Evolutionary conservation across 2,888 invertebrate genomes (phyloP), one percentile per base, ranked within the genome.

Genomic region (Masnerella sp.): DNA sequence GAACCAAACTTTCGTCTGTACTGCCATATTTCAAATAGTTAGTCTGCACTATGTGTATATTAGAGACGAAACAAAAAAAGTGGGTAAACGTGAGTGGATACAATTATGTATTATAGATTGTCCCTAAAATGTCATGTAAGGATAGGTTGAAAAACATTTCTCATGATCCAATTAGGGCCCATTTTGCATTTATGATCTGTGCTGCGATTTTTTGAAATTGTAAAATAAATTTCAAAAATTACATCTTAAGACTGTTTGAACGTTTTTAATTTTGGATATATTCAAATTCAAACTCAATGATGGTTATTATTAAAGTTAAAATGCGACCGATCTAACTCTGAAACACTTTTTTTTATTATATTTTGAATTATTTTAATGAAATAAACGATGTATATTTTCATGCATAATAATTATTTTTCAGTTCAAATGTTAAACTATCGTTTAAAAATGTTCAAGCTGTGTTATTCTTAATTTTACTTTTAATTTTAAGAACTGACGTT

Each of bases 21-120:
- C 58, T 71, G 71, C 71, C 71, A 71, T 65, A 65, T 58, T 71
- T 65, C 51, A 58, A 36, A 51, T 51, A 71, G 45, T 59, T 71
- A 65, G 65, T 59, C 15, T 11, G 64, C 71, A 71, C 71, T 71
- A 65, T 40, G 52, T 65, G 59, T 59, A 71, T 56, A 38, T 65
- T 56, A 56, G 47, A 38, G 22, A 12, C 20, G 42, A 51, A 42
- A 49, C 0, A 54, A 28, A 43, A 12, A 11, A 11, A 34, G 30
- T 8, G 15, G 4, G 34, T 11, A 28, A 17, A 34, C 1, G 17
- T 40, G n/a, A 51, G 56, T 58, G 22, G 38, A 47, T 38, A 38
- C 25, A 38, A 45, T 14, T 36, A 32, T 58, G 40, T 67, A 49
- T 54, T 30, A 59, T 68, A 59, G 58, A 51, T 51, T 36, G 42